Evolutionary conservation across 30 jellyfish, hydroid and myxozoan species (phyloP), one percentile per base, ranked within the genome.

Genomic region (Sanderia malayensis): DNA sequence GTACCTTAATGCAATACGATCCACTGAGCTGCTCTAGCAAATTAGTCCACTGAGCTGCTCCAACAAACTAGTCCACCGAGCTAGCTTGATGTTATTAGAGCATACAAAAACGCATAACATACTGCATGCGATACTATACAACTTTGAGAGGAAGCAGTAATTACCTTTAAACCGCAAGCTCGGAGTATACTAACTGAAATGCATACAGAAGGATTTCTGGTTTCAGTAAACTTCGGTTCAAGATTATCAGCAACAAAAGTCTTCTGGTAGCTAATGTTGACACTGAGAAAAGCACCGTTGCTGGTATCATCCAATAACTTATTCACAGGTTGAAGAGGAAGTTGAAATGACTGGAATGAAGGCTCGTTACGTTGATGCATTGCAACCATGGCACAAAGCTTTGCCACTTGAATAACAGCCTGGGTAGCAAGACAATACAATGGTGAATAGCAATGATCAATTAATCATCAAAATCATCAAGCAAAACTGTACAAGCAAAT

Each of bases 121-220:
- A n/a, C n/a, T n/a, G n/a, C n/a, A n/a, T n/a, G n/a, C n/a, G n/a
- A n/a, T n/a, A n/a, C n/a, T n/a, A n/a, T n/a, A n/a, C n/a, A n/a
- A n/a, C n/a, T n/a, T n/a, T n/a, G n/a, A n/a, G n/a, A n/a, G n/a
- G n/a, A n/a, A n/a, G n/a, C 52, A 74, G 19, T 18, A 1, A 67
- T 22, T 61, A 87, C 96, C 94, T 79, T 87, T n/a, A 87, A 57
- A n/a, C 96, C 96, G 68, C 96, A 79, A 0, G 89, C 84, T 31
- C 90, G 25, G 66, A 79, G 46, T 26, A 87, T 33, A 32, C 89
- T 30, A 9, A 87, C 96, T 22, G 94, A 71, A 25, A 87, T 58
- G 29, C 94, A 78, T 25, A 87, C 86, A 33, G 69, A 46, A 28
- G 87, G 76, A 23, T 57, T 49, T 55, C 70, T 71, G 18, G 74